These are phyloP conservation scores for Altica lythri DNA, from an alignment of 2,888 invertebrate species.

Conservation along the genomic window DNA sequence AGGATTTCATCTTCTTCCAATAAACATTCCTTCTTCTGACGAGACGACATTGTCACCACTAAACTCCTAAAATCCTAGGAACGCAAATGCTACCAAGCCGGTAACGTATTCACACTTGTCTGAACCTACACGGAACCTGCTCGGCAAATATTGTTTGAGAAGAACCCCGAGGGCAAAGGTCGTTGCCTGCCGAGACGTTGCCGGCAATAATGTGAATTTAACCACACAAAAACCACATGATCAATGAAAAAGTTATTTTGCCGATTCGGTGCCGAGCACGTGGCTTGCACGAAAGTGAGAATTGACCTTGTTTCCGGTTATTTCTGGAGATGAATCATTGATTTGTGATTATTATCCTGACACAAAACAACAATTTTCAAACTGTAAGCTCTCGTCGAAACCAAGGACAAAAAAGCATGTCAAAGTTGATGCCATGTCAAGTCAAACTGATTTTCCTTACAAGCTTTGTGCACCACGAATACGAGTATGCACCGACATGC, in stretches of 20 bases:
- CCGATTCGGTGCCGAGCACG: constrained; percentile 18
- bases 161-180: constrained; percentile 3
- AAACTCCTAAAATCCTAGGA: too few relatives aligned
- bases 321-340: too few relatives aligned
- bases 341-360: too few relatives aligned
- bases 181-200: constrained; percentile 9
- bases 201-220: constrained; percentile 8
- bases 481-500: too few relatives aligned
- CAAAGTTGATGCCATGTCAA: too few relatives aligned
- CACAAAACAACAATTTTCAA: too few relatives aligned
- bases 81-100: background rate
- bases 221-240: constrained; percentile 13
- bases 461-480: too few relatives aligned
- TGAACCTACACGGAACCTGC: background rate
- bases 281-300: constrained; percentile 6
- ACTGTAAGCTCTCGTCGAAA: too few relatives aligned
- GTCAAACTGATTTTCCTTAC: too few relatives aligned
- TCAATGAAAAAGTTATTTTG: constrained; percentile 16
- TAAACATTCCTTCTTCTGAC: background rate
- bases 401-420: too few relatives aligned
- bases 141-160: background rate
- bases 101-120: background rate
- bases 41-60: background rate
- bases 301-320: too few relatives aligned
- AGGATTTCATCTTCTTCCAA: background rate